Percentiles rank a stretch among this genome's conserved stretches.
These are phyloP conservation scores for Drosophila paulistorum DNA, from an alignment of 1,140 invertebrate genomes.

Conservation along the genomic window DNA sequence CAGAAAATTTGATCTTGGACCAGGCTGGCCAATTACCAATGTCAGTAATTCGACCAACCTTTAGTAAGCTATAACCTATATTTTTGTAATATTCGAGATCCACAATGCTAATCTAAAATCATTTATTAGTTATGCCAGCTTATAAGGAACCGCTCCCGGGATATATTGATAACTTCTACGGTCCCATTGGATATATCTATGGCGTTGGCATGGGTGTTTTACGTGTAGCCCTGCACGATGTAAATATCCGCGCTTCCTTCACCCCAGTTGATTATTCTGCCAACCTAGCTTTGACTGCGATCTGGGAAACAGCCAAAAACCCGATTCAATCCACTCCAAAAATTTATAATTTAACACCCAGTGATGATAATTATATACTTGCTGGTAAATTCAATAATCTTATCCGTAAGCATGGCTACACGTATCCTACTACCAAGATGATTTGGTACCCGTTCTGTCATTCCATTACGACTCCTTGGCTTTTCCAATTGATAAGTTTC, in stretches of 20 bases:
- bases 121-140: conserved; percentile 88
- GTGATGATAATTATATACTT: conserved; percentile 86
- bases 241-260: conserved; percentile 86
- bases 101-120: neutral
- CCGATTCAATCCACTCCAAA: conserved; percentile 79
- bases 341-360: conserved; percentile 89
- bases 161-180: conserved; percentile 96
- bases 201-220: conserved; percentile 90
- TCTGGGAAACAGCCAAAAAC: conserved; percentile 85
- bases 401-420: conserved; percentile 63
- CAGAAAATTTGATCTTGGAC: conserved; percentile 88
- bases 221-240: conserved; percentile 84
- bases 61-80: conserved; percentile 84
- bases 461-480: conserved; percentile 70
- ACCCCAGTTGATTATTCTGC: conserved; percentile 92
- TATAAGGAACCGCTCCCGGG: conserved; percentile 88
- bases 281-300: conserved; percentile 89
- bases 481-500: conserved; percentile 82
- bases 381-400: conserved; percentile 84
- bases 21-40: conserved; percentile 88
- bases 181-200: conserved; percentile 89
- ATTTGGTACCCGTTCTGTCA: conserved; percentile 84
- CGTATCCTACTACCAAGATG: conserved; percentile 71
- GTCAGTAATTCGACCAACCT: conserved; percentile 88
- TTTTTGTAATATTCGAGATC: too few species aligned